phyloP scores from a whole-genome alignment of 1,140 invertebrate genomes.

The Anagrus nilaparvatae region DNA sequence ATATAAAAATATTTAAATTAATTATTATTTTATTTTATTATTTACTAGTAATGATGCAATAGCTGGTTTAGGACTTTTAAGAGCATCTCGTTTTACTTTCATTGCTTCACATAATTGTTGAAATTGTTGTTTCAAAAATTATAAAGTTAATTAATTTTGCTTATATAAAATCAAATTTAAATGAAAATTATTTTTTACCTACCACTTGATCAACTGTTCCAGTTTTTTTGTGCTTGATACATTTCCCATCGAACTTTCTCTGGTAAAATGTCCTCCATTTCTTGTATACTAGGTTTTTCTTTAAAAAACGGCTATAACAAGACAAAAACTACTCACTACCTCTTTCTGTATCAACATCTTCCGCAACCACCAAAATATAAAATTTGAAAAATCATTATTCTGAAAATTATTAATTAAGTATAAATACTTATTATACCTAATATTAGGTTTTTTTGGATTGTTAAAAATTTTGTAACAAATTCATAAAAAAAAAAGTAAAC shows the following conservation, averaged over 20 bases:
- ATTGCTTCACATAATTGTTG: constrained; percentile 45
- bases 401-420: background rate
- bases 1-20: too few species aligned
- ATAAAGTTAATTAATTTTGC: too few species aligned
- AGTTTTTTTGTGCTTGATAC: constrained; percentile 50
- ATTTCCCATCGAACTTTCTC: constrained; percentile 53
- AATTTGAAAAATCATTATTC: constrained; percentile 5
- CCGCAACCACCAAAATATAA: constrained; percentile 42
- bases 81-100: constrained; percentile 41
- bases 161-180: constrained; percentile 1
- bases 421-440: too few species aligned
- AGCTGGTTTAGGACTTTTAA: constrained; percentile 44
- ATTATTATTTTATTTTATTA: too few species aligned
- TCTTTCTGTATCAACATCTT: constrained; percentile 47
- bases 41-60: constrained; percentile 35
- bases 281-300: constrained; percentile 49
- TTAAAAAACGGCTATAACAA: constrained; percentile 53
- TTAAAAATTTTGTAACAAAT: constrained; percentile 23
- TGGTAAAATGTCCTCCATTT: constrained; percentile 51
- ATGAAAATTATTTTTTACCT: constrained; percentile 22
- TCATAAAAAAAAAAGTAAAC: constrained; percentile 14
- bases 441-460: constrained; percentile 28
- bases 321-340: constrained; percentile 55
- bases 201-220: constrained; percentile 51
- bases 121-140: too few species aligned